phyloP scores from a whole-genome alignment of 2,113 vertebrate species.

The Echinops telfairi region DNA sequence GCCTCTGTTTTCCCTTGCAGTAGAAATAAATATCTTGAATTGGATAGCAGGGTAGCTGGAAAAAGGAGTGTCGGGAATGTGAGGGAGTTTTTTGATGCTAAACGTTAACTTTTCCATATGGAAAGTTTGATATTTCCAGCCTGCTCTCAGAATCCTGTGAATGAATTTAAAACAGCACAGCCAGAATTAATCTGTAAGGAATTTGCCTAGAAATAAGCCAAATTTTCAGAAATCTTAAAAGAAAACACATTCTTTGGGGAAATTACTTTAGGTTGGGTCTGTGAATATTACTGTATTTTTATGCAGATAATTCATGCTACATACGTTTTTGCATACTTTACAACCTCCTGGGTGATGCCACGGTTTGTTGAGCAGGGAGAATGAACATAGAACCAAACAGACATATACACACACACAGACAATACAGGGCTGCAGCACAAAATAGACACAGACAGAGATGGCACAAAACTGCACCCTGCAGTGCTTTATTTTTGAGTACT shows the following conservation, averaged over 20 bases:
- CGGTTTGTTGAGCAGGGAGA: too few species aligned
- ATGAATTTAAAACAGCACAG: background rate
- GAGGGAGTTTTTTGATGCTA: background rate
- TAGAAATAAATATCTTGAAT: background rate
- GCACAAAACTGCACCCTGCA: too few species aligned
- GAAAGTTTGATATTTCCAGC: background rate
- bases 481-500: too few species aligned
- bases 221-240: conserved; percentile 40
- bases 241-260: background rate
- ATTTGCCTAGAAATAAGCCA: conserved; percentile 13
- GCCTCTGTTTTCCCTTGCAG: background rate
- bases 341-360: too few species aligned
- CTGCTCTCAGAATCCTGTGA: background rate
- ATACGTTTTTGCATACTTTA: background rate
- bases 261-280: conserved; percentile 30
- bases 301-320: background rate
- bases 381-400: too few species aligned
- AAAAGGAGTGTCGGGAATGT: background rate
- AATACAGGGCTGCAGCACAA: too few species aligned
- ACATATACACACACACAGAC: too few species aligned
- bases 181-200: background rate
- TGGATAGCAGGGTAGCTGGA: background rate
- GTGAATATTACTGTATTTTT: background rate
- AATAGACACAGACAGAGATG: too few species aligned
- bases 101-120: background rate